Conservation (phyloP, 37 sponge, comb jelly and placozoan species). For the Hormiphora californensis region DNA sequence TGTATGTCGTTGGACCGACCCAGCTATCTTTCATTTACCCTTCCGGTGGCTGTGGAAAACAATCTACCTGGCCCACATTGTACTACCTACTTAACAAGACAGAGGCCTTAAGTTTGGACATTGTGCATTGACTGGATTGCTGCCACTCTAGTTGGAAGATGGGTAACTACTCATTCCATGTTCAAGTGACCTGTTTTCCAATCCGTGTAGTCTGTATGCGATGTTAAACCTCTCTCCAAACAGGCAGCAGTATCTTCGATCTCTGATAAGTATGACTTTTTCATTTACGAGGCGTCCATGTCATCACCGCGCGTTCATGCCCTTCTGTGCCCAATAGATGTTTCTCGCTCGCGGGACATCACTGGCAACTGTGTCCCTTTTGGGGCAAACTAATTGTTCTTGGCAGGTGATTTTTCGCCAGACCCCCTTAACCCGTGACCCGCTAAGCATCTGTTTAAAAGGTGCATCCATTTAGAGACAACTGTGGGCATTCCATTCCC, state of each 20-base stretch:
- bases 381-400: background rate
- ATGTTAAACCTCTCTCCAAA: background rate
- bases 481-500: background rate
- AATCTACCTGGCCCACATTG: background rate
- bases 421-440: background rate
- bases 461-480: background rate
- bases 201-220: background rate
- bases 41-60: background rate
- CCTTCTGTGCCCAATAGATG: background rate
- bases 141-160: background rate
- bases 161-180: background rate
- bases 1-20: background rate
- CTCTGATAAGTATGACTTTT: background rate
- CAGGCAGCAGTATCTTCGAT: background rate
- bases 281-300: slow-evolving; percentile 12
- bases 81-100: background rate
- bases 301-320: background rate
- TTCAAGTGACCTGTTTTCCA: background rate
- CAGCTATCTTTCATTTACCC: background rate
- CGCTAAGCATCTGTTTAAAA: background rate
- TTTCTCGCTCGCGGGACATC: background rate
- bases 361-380: background rate
- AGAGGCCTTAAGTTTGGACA: background rate
- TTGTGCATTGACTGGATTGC: slow-evolving; percentile 8
- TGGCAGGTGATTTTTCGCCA: slow-evolving; percentile 27